A percentile compares a stretch with the other conserved stretches of the same genome.
Conservation (phyloP, 2,888 invertebrate genomes). For the Andrena trimmerana region DNA sequence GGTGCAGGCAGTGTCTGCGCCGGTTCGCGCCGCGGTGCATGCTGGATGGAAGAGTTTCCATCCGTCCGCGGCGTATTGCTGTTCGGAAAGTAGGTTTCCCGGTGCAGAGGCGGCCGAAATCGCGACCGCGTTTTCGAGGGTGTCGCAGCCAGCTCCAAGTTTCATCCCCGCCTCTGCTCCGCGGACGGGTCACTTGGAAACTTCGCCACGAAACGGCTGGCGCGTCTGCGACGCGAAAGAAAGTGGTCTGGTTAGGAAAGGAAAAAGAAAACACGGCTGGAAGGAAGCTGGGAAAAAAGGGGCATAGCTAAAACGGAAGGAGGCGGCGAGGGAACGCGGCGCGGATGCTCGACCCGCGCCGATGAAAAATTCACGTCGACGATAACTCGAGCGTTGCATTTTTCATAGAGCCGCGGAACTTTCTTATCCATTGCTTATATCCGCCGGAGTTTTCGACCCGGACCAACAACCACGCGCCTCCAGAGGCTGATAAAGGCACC, state of each 20-base stretch:
- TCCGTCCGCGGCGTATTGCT: constrained; percentile 28
- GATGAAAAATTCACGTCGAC: constrained; percentile 84
- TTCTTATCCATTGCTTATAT: constrained; percentile 82
- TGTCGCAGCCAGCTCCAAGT: constrained; percentile 22
- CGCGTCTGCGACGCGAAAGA: constrained; percentile 19
- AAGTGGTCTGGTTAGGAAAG: constrained; percentile 5
- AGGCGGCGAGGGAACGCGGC: constrained; percentile 37
- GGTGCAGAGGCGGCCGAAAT: constrained; percentile 27
- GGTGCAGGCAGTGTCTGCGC: constrained; percentile 28
- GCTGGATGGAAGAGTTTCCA: constrained; percentile 50
- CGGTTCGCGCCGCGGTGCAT: constrained; percentile 37
- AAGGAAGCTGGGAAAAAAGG: not conserved
- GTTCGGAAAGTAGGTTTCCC: constrained; percentile 52
- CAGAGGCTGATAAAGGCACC: constrained; percentile 69
- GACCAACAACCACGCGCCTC: constrained; percentile 69
- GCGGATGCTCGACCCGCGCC: constrained; percentile 66
- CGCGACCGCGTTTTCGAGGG: constrained; percentile 37
- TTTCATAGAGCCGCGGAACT: constrained; percentile 82
- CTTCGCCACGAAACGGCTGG: constrained; percentile 24
- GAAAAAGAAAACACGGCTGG: not conserved
- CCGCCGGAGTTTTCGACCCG: constrained; percentile 77
- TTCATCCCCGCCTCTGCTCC: constrained; percentile 24
- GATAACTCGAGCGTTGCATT: constrained; percentile 84
- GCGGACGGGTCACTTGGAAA: constrained; percentile 59
- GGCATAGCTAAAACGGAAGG: constrained; percentile 18